Evolutionary conservation across 2,113 vertebrate species (phyloP).

Genomic region (Syngnathoides biaculeatus): DNA sequence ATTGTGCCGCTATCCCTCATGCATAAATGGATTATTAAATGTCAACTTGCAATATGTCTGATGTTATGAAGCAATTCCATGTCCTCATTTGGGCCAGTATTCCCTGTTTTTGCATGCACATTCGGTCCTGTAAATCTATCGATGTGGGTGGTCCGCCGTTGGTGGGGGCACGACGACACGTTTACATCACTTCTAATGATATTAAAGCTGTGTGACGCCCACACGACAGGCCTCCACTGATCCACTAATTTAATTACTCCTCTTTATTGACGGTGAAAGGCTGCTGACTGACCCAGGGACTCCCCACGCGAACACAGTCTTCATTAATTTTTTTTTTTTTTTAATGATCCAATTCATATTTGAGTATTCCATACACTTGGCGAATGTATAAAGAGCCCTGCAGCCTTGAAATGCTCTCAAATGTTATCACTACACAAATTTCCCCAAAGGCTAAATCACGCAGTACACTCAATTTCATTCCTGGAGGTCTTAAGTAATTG

Average conservation of each 20-base stretch:
- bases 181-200: conserved; percentile 73
- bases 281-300: conserved; percentile 56
- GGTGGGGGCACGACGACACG: conserved; percentile 56
- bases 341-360: conserved; percentile 17
- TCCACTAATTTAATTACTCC: conserved; percentile 71
- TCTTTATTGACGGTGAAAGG: conserved; percentile 61
- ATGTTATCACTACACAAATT: not conserved
- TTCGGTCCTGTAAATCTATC: conserved; percentile 9
- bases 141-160: conserved; percentile 41
- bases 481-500: not conserved
- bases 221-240: conserved; percentile 62
- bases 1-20: not conserved
- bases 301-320: conserved; percentile 34
- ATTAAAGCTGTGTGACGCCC: conserved; percentile 62
- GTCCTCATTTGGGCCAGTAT: not conserved
- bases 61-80: not conserved
- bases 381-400: not conserved
- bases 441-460: not conserved
- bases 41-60: not conserved
- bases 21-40: not conserved
- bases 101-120: not conserved
- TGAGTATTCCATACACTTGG: not conserved
- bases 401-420: not conserved
- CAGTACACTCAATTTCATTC: not conserved
- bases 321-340: not conserved